phyloP scores from a whole-genome alignment of 1,140 invertebrate species.

The Drosophila ogumai region DNA sequence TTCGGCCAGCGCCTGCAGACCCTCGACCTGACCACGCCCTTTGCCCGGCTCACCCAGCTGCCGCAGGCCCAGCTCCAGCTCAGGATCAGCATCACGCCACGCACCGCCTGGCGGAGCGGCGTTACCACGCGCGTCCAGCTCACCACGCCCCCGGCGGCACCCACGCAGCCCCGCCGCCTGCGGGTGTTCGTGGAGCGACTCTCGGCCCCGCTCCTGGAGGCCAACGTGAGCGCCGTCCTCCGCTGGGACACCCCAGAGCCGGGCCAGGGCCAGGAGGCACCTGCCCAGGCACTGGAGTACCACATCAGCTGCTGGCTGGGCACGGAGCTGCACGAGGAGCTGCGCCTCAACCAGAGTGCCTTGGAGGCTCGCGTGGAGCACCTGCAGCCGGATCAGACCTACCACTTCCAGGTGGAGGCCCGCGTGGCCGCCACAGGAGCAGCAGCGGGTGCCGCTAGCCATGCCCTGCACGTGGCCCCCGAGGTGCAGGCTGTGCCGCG shows the following conservation, averaged over 20 bases:
- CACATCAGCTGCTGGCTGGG: constrained; percentile 74
- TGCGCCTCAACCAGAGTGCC: constrained; percentile 57
- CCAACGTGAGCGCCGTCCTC: constrained; percentile 86
- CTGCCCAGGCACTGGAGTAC: constrained; percentile 50
- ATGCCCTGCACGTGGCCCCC: constrained; percentile 83
- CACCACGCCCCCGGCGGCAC: constrained; percentile 89
- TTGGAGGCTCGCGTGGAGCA: constrained; percentile 57
- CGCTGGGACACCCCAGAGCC: constrained; percentile 92
- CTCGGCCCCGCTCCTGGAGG: constrained; percentile 56
- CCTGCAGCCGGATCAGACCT: constrained; percentile 87
- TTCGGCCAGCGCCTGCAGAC: constrained; percentile 47
- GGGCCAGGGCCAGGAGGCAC: constrained; percentile 69
- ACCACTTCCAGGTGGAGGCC: constrained; percentile 90
- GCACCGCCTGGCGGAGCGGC: constrained; percentile 93
- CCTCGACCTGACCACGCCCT: constrained; percentile 56
- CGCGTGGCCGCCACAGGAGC: constrained; percentile 88
- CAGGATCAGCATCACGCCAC: constrained; percentile 90
- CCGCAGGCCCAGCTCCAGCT: constrained; percentile 89
- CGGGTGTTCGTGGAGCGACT: constrained; percentile 88
- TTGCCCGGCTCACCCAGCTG: constrained; percentile 73
- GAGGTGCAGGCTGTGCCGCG: constrained; percentile 91
- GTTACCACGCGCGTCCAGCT: constrained; percentile 86
- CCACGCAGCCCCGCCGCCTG: constrained; percentile 89
- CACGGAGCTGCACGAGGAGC: constrained; percentile 52
- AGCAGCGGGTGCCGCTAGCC: constrained; percentile 87